Percentiles rank a stretch among this genome's conserved stretches.
Conservation (phyloP, 2,888 invertebrate species). For the Orthosia cruda region DNA sequence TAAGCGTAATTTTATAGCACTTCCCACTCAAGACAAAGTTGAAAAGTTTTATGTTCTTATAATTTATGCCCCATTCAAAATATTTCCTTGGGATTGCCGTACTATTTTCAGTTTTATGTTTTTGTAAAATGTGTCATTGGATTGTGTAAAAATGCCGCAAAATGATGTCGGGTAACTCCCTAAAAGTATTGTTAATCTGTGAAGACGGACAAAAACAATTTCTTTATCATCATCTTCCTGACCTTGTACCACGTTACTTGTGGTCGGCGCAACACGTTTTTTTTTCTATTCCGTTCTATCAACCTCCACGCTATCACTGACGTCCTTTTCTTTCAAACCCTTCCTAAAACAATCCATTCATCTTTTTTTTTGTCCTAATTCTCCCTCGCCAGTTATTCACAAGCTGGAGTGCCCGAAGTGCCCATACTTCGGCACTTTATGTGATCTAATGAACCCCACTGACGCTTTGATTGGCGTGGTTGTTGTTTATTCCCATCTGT, state of each 20-base stretch:
- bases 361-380: too few relatives aligned
- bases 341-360: too few relatives aligned
- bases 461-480: too few relatives aligned
- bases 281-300: neutral
- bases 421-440: too few relatives aligned
- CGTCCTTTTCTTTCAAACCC: neutral
- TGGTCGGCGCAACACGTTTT: neutral
- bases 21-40: neutral
- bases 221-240: neutral
- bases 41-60: neutral
- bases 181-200: neutral
- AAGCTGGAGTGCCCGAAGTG: too few relatives aligned
- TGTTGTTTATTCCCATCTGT: too few relatives aligned
- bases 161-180: neutral
- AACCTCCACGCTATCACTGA: neutral
- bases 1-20: neutral
- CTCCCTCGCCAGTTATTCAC: too few relatives aligned
- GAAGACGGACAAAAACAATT: neutral
- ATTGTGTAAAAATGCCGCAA: neutral
- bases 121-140: neutral
- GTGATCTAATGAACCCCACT: too few relatives aligned
- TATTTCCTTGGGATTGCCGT: neutral
- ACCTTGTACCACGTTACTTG: neutral
- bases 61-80: neutral
- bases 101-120: constrained; percentile 15